A percentile compares a stretch with the other conserved stretches of the same genome.
Conservation (phyloP, 2,113 vertebrate species). For the Ceyx margarethae region DNA sequence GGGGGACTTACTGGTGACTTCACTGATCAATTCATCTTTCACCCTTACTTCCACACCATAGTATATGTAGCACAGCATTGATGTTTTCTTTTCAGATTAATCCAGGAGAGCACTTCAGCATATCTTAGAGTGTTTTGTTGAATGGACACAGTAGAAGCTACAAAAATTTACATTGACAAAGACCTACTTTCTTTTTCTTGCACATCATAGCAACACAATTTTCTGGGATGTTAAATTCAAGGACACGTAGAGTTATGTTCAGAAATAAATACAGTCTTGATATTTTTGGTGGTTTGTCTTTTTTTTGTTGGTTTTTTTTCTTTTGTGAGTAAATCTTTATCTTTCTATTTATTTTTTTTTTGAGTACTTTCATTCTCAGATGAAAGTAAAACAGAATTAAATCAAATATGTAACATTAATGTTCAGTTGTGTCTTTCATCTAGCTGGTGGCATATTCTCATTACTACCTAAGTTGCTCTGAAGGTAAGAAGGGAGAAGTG, state of each 20-base stretch:
- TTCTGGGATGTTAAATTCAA: neutral
- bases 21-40: neutral
- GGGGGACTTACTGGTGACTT: neutral
- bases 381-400: neutral
- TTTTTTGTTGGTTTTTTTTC: neutral
- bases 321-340: neutral
- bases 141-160: neutral
- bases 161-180: neutral
- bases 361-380: neutral
- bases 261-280: neutral
- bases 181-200: neutral
- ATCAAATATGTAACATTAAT: neutral
- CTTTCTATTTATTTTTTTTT: neutral
- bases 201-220: neutral
- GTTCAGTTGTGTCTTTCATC: constrained; percentile 15
- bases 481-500: neutral
- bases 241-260: neutral
- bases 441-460: neutral
- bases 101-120: neutral
- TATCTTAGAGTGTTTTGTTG: neutral
- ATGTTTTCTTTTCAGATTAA: neutral
- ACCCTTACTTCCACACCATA: neutral
- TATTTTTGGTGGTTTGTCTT: neutral
- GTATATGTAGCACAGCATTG: neutral
- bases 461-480: neutral